Evolutionary conservation across 30 jellyfish, hydroid and myxozoan species (phyloP).

Genomic region (Aurelia coerulea): DNA sequence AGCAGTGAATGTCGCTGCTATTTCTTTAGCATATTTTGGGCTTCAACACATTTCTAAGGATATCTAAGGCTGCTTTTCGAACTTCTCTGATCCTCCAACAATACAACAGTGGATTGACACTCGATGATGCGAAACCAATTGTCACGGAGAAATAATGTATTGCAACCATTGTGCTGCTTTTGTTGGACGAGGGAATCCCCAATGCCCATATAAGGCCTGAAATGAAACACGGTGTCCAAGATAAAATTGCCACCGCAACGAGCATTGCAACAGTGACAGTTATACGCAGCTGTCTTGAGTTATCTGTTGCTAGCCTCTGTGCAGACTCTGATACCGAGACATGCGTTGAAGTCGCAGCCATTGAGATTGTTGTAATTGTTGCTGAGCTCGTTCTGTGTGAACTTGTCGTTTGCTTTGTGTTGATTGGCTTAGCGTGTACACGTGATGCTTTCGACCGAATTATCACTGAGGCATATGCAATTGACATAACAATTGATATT

Average conservation of each 20-base stretch:
- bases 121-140: constrained; percentile 36
- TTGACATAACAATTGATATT: not conserved
- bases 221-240: constrained; percentile 29
- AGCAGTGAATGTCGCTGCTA: too few relatives aligned
- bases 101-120: constrained; percentile 28
- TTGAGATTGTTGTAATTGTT: not conserved
- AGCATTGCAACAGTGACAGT: constrained; percentile 27
- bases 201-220: constrained; percentile 29
- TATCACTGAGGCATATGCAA: not conserved
- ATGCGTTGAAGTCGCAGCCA: not conserved
- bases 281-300: constrained; percentile 18
- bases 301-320: not conserved
- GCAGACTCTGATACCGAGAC: not conserved
- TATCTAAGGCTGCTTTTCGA: constrained; percentile 26
- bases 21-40: too few relatives aligned
- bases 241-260: constrained; percentile 6
- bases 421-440: too few relatives aligned
- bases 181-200: constrained; percentile 28
- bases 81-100: constrained; percentile 3
- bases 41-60: not conserved
- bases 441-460: too few relatives aligned
- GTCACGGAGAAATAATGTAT: not conserved
- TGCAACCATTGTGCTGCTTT: constrained; percentile 1
- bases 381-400: not conserved
- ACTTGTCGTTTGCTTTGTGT: not conserved